These are phyloP conservation scores for Pipra filicauda DNA, from an alignment of 2,113 vertebrate species.

Conservation along the genomic window DNA sequence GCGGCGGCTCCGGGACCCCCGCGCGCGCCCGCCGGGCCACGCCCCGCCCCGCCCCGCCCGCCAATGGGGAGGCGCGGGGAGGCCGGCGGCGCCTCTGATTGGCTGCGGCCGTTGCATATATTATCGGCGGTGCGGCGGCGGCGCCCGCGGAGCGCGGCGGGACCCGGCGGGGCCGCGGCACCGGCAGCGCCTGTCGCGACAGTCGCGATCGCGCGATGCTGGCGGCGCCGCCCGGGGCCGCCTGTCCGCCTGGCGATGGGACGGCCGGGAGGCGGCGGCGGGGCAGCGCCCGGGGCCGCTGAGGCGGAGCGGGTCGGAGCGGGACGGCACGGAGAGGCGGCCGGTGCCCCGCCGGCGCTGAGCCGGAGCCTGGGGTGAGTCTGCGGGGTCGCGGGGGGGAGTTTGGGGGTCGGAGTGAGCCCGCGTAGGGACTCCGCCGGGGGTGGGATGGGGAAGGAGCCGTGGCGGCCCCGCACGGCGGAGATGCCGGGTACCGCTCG, in stretches of 20 bases:
- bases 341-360: constrained; percentile 33
- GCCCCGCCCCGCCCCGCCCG: rapidly evolving
- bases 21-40: background rate
- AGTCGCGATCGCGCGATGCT: background rate
- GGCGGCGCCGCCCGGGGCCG: background rate
- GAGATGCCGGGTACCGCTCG: background rate
- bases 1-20: no score
- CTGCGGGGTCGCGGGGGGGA: no score
- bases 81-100: constrained; percentile 21
- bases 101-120: constrained; percentile 50
- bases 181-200: no score
- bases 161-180: background rate
- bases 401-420: background rate
- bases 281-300: background rate
- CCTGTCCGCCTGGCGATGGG: background rate
- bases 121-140: background rate
- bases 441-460: background rate
- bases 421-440: no score
- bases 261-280: background rate
- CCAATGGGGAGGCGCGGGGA: constrained; percentile 46
- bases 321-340: background rate
- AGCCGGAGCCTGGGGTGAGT: background rate
- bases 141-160: background rate
- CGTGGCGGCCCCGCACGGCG: background rate
- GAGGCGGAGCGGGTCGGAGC: background rate